These are phyloP conservation scores for Limanda limanda DNA, from an alignment of 2,113 vertebrate species.

Conservation along the genomic window DNA sequence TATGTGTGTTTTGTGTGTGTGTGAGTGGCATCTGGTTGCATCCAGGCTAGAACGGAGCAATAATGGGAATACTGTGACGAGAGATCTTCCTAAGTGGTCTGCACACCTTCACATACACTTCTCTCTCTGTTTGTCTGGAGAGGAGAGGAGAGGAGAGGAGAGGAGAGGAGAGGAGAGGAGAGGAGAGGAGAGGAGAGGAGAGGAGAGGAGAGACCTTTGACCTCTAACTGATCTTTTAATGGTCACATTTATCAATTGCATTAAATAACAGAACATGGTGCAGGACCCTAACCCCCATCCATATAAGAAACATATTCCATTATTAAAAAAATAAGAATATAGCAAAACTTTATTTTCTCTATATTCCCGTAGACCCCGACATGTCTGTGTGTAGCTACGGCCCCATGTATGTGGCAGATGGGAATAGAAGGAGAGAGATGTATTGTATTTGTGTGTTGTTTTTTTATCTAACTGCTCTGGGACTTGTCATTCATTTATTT, in stretches of 20 bases:
- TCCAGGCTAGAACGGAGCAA: conserved; percentile 59
- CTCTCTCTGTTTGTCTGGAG: conserved; percentile 10
- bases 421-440: neutral
- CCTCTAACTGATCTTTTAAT: neutral
- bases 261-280: neutral
- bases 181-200: neutral
- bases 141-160: neutral
- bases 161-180: neutral
- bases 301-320: no score
- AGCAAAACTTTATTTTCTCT: no score
- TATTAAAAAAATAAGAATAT: no score
- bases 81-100: conserved; percentile 62
- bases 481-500: neutral
- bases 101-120: conserved; percentile 47
- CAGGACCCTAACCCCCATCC: no score
- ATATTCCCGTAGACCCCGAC: no score
- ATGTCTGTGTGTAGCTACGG: no score
- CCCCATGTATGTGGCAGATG: neutral
- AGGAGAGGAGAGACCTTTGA: neutral
- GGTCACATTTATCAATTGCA: neutral
- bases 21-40: conserved; percentile 74
- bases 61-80: conserved; percentile 71
- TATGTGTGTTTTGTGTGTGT: conserved; percentile 47
- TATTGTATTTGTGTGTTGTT: neutral
- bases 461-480: no score